A percentile compares a stretch with the other conserved stretches of the same genome.
phyloP scores from a whole-genome alignment of 2,797 vertebrate species.

The Botia kubotai region DNA sequence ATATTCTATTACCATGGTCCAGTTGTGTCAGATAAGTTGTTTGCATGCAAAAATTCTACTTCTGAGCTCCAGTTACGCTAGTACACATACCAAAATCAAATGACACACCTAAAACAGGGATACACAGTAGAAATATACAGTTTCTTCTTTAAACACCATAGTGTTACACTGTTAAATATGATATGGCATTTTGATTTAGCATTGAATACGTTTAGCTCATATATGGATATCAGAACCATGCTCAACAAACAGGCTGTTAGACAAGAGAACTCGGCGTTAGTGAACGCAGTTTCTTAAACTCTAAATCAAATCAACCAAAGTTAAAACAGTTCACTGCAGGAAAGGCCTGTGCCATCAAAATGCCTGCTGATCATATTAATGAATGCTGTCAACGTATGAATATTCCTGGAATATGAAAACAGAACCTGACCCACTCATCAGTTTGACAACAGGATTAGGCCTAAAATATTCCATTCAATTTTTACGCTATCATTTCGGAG shows the following conservation, averaged over 20 bases:
- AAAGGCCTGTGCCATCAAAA: background rate
- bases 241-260: constrained; percentile 7
- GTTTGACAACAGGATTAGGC: background rate
- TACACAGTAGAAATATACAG: background rate
- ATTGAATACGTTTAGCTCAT: background rate
- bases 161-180: background rate
- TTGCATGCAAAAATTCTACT: constrained; percentile 32
- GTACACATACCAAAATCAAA: constrained; percentile 12
- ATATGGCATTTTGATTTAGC: constrained; percentile 4
- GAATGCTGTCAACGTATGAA: background rate
- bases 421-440: background rate
- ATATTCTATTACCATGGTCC: background rate
- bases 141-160: constrained; percentile 13
- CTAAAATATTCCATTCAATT: background rate
- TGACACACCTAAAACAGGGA: constrained; percentile 1
- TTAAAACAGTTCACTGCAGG: background rate
- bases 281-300: background rate
- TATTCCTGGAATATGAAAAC: background rate
- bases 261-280: background rate
- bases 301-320: background rate
- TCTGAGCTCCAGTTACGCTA: constrained; percentile 18
- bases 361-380: background rate
- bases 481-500: background rate
- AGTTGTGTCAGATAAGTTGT: constrained; percentile 14
- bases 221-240: background rate